Conservation (phyloP, 1,140 invertebrate genomes). For the Colletes gigas region DNA sequence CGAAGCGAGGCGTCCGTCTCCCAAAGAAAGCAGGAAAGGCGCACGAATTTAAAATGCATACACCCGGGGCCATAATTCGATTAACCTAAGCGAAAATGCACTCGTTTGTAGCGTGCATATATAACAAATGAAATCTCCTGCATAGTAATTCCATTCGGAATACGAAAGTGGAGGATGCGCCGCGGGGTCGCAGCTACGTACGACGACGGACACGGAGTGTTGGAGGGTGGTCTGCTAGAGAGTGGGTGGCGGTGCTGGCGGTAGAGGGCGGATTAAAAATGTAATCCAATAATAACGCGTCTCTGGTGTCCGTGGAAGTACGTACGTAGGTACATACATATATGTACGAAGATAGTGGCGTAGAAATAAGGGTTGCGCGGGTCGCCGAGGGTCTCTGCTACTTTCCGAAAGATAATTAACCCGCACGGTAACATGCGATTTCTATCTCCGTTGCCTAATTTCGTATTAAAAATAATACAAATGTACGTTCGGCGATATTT, state of each 20-base stretch:
- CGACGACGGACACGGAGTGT: slow-evolving; percentile 60
- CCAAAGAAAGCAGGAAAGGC: slow-evolving; percentile 40
- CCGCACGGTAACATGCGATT: slow-evolving; percentile 44
- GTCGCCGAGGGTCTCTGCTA: slow-evolving; percentile 42
- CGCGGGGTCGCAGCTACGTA: slow-evolving; percentile 67
- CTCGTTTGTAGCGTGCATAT: slow-evolving; percentile 80
- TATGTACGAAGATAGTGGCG: slow-evolving; percentile 60
- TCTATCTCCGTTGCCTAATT: not conserved
- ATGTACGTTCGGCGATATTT: not conserved
- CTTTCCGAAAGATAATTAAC: slow-evolving; percentile 57
- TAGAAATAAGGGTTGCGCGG: slow-evolving; percentile 61
- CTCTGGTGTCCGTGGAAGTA: slow-evolving; percentile 79
- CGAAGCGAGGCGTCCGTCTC: not conserved
- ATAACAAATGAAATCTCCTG: slow-evolving; percentile 81
- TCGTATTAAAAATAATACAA: not conserved
- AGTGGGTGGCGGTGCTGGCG: slow-evolving; percentile 53
- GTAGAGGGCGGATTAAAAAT: slow-evolving; percentile 80
- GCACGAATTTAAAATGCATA: slow-evolving; percentile 78
- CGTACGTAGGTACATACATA: slow-evolving; percentile 68
- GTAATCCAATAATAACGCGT: slow-evolving; percentile 82
- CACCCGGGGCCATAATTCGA: slow-evolving; percentile 74
- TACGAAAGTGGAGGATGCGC: slow-evolving; percentile 77
- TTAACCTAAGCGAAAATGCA: slow-evolving; percentile 80
- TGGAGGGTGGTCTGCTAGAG: slow-evolving; percentile 41
- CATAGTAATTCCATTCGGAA: slow-evolving; percentile 81